Conservation (phyloP, 2,113 vertebrate species). For the Sclerurus mexicanus region DNA sequence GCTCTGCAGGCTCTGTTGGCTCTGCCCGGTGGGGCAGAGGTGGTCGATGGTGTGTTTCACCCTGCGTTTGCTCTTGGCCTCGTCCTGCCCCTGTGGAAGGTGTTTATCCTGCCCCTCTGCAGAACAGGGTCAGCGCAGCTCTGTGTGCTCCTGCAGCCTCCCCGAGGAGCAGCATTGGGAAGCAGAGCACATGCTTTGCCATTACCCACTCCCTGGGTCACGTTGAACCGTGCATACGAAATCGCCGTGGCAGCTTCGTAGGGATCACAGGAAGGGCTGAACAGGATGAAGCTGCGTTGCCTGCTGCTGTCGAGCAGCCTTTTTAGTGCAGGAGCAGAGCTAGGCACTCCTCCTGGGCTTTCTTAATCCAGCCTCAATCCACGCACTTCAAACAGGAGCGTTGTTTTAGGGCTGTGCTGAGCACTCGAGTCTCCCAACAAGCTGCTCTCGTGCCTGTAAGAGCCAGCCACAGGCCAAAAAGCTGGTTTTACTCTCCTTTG, state of each 20-base stretch:
- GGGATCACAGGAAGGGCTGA: neutral
- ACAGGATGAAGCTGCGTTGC: neutral
- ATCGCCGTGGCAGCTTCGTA: rapidly evolving
- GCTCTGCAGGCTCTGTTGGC: neutral
- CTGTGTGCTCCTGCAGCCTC: neutral
- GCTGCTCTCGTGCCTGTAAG: neutral
- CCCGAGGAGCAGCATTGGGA: rapidly evolving
- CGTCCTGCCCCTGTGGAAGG: neutral
- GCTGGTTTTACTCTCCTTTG: neutral
- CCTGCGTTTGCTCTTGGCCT: neutral
- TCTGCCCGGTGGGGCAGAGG: neutral
- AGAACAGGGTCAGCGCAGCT: rapidly evolving
- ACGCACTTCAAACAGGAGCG: neutral
- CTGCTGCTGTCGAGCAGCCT: neutral
- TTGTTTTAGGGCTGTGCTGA: neutral
- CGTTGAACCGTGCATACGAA: rapidly evolving
- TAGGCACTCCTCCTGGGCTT: neutral
- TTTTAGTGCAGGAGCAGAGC: neutral
- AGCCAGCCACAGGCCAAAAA: neutral
- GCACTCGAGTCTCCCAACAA: neutral
- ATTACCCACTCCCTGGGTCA: neutral
- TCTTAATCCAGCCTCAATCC: slow-evolving; percentile 23
- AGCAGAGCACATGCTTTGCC: neutral
- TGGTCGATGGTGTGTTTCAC: rapidly evolving
- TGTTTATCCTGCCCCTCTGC: neutral